phyloP scores from a whole-genome alignment of 2,797 vertebrate species.

The Chrosomus eos region DNA sequence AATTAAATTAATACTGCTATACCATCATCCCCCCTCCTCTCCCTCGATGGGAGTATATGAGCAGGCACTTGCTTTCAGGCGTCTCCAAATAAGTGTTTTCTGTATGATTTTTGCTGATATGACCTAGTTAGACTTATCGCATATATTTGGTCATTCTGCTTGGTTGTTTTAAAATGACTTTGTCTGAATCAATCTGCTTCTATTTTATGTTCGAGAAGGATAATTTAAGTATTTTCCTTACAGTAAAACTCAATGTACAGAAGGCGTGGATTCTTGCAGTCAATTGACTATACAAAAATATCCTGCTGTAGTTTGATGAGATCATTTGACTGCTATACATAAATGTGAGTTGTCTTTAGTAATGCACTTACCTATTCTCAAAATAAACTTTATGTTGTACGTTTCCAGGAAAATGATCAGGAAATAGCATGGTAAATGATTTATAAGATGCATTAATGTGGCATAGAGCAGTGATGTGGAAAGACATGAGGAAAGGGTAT shows the following conservation, averaged over 20 bases:
- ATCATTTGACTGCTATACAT: background rate
- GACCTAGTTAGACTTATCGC: background rate
- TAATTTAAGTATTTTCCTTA: background rate
- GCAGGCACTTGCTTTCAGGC: background rate
- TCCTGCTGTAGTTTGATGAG: background rate
- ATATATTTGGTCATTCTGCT: conserved; percentile 2
- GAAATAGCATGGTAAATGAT: background rate
- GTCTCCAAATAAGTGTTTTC: background rate
- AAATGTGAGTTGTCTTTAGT: background rate
- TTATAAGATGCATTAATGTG: background rate
- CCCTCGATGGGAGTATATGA: background rate
- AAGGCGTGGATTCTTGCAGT: conserved; percentile 11
- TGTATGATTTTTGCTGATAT: background rate
- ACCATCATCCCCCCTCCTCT: too few relatives aligned
- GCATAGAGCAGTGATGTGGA: background rate
- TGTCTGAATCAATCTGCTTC: background rate
- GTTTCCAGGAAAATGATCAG: background rate
- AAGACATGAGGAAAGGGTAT: background rate
- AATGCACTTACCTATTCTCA: background rate
- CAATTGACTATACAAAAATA: background rate
- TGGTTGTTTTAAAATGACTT: background rate
- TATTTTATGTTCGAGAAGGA: background rate
- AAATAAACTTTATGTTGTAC: background rate
- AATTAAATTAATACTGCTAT: background rate
- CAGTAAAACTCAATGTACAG: background rate